Percentiles rank a stretch among this genome's conserved stretches.
phyloP scores from a whole-genome alignment of 2,888 invertebrate genomes.

The Ypsolopha scabrella region DNA sequence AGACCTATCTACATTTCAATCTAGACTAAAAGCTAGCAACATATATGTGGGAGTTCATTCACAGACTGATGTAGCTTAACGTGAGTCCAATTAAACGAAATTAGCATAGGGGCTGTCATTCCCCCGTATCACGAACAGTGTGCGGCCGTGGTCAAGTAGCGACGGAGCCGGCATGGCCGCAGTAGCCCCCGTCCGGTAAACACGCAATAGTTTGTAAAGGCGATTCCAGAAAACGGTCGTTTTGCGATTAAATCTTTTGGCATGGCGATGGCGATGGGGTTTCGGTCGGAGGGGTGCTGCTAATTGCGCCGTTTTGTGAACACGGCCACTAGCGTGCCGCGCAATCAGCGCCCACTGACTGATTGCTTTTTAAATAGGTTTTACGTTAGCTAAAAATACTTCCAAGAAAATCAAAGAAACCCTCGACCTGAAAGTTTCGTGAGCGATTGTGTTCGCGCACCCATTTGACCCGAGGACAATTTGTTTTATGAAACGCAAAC shows the following conservation, averaged over 20 bases:
- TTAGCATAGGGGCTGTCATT: too few relatives aligned
- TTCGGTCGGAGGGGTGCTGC: constrained; percentile 41
- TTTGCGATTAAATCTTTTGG: constrained; percentile 60
- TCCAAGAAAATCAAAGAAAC: constrained; percentile 52
- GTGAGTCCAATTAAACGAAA: too few relatives aligned
- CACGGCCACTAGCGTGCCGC: constrained; percentile 63
- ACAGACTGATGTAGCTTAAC: too few relatives aligned
- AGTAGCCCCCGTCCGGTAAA: constrained; percentile 20
- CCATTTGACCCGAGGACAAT: constrained; percentile 24
- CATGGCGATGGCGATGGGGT: constrained; percentile 15
- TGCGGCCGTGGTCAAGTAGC: too few relatives aligned
- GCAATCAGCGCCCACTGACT: constrained; percentile 66
- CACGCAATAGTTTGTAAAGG: constrained; percentile 65
- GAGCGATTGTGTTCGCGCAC: constrained; percentile 22
- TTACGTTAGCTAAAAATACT: constrained; percentile 65
- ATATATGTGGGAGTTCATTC: too few relatives aligned
- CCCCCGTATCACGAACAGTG: too few relatives aligned
- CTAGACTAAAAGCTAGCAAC: too few relatives aligned
- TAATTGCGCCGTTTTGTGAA: constrained; percentile 71
- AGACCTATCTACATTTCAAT: too few relatives aligned
- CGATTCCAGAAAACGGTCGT: constrained; percentile 70
- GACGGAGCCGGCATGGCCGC: neutral
- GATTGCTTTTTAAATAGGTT: constrained; percentile 71
- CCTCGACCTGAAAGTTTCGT: constrained; percentile 27
- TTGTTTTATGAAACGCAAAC: constrained; percentile 31